Conservation (phyloP, 1,140 invertebrate genomes). For the Sycobia sp. region DNA sequence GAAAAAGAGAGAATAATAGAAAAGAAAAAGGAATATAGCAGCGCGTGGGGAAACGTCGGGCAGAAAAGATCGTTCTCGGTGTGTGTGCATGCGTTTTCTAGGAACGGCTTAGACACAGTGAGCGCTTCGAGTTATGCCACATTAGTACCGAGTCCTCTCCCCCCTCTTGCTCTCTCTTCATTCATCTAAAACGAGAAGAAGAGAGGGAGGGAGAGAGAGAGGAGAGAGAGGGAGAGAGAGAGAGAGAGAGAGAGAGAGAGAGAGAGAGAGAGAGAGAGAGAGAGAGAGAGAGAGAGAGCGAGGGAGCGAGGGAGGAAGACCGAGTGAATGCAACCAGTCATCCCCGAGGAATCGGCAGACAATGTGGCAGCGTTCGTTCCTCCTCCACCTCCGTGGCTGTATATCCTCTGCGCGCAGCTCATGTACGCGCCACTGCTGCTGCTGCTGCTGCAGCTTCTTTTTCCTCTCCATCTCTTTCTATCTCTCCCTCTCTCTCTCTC, state of each 20-base stretch:
- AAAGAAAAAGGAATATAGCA: not conserved
- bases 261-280: conserved; percentile 11
- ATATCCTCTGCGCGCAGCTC: not conserved
- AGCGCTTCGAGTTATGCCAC: conserved; percentile 52
- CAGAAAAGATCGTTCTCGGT: conserved; percentile 5
- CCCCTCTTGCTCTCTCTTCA: conserved; percentile 1
- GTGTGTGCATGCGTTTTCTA: conserved; percentile 43
- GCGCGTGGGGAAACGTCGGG: not conserved
- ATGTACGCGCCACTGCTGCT: not conserved
- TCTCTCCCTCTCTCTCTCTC: conserved; percentile 40
- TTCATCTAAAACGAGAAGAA: not conserved
- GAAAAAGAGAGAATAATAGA: conserved; percentile 7
- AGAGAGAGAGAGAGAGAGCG: conserved; percentile 11
- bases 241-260: conserved; percentile 16
- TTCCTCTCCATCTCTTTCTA: conserved; percentile 9
- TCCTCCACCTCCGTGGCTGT: not conserved
- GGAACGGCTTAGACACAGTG: conserved; percentile 52
- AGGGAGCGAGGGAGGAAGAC: conserved; percentile 39
- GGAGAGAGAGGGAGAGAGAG: conserved; percentile 5
- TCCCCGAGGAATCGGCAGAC: conserved; percentile 58
- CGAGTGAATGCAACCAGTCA: conserved; percentile 55
- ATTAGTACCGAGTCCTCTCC: conserved; percentile 44
- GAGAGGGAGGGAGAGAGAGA: conserved; percentile 7
- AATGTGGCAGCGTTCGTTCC: conserved; percentile 47
- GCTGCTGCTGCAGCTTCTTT: conserved; percentile 10